Base-by-base conservation (phyloP, 2,113 vertebrate genomes). In the Zosterops japonicus region DNA sequence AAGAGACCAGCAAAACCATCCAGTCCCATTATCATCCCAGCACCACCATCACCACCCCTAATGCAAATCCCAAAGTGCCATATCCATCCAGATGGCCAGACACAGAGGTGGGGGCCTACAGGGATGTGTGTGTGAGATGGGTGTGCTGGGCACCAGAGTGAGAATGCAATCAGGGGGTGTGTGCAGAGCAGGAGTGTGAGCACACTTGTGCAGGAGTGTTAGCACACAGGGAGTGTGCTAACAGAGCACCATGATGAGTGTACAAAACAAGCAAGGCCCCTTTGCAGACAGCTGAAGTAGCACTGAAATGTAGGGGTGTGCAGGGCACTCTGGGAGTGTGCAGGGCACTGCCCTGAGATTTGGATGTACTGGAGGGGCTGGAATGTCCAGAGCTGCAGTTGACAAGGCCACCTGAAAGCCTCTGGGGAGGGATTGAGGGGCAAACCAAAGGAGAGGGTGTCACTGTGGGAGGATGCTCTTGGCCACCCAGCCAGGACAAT, bases 401-500 rank as follows among this genome's bases (percentile, higher is more conserved):
- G 74, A n/a, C 8, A 8, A 76, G 35, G 44, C 15, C n/a, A 31
- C 56, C 56, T 76, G 74, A 35, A 59, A 35, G 33, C 56, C 22
- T 59, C 56, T 59, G 56, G n/a, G 22, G 14, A 35, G n/a, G n/a
- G n/a, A 35, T 1, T 59, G n/a, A 59, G 23, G 56, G 23, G 24
- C n/a, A 59, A 59, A 59, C 14, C 33, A 59, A 35, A 25, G 14
- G n/a, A 25, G 22, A 59, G 22, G 14, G n/a, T 35, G 56, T n/a
- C 29, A 57, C 5, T 42, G 52, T 21, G 29, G 15, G 60, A 49
- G 42, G 42, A 3, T 75, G 60, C 42, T 67, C 42, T 29, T 59
- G 44, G 44, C 49, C 41, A 56, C 23, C 22, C 41, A 27, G 3
- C 8, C 21, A 36, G 27, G 39, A 72, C 0, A 1, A 14, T 2